phyloP scores from a whole-genome alignment of 2,888 invertebrate genomes.

The Phengaris arion region DNA sequence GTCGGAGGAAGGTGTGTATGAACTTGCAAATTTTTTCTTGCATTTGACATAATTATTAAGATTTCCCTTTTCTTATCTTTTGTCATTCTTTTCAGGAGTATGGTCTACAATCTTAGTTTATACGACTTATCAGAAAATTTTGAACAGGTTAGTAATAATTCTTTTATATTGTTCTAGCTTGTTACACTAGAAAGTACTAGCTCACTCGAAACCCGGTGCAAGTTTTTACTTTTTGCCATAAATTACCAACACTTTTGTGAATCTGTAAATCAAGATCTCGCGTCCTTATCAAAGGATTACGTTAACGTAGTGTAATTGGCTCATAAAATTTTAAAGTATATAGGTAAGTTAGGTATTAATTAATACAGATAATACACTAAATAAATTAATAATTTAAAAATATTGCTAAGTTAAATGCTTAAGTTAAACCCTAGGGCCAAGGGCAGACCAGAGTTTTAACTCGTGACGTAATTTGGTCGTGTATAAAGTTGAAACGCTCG shows the following conservation, averaged over 20 bases:
- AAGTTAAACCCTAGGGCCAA: conserved; percentile 18
- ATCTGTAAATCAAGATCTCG: neutral
- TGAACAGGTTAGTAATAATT: conserved; percentile 79
- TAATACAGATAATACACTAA: neutral
- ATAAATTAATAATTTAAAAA: neutral
- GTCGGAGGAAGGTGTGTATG: conserved; percentile 90
- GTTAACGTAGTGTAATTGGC: neutral
- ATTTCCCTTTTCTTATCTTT: neutral
- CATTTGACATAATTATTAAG: neutral
- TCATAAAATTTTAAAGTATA: neutral
- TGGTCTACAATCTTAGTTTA: conserved; percentile 94
- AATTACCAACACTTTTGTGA: neutral
- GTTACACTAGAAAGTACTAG: neutral
- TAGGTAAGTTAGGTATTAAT: too few species aligned
- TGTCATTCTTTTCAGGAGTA: conserved; percentile 84
- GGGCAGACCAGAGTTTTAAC: conserved; percentile 19
- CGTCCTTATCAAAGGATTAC: neutral
- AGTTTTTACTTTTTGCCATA: neutral
- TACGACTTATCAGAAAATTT: conserved; percentile 88
- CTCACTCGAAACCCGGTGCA: neutral
- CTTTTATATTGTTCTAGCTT: conserved; percentile 30
- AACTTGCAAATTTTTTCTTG: neutral
- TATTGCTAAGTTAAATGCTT: too few species aligned
- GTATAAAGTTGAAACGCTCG: conserved; percentile 21
- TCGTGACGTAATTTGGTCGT: conserved; percentile 26